These are phyloP conservation scores for Notodonta ziczac DNA, from an alignment of 2,888 invertebrate genomes.

Conservation along the genomic window DNA sequence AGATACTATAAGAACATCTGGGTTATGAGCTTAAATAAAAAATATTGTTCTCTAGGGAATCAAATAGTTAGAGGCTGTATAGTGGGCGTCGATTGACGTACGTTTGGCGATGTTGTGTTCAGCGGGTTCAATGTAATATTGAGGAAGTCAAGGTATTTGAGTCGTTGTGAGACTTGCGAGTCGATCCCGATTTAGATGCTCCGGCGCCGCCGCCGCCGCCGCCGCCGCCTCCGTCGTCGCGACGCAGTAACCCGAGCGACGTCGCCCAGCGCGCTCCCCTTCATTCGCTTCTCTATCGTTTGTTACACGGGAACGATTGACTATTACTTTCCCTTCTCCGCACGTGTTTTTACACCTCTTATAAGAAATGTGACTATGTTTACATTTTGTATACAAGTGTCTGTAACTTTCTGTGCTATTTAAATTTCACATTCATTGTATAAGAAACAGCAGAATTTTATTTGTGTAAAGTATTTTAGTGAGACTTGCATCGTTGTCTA, in stretches of 20 bases:
- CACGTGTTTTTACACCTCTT: conserved; percentile 30
- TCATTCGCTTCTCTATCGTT: conserved; percentile 51
- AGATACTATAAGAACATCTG: background rate
- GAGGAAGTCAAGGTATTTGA: conserved; percentile 85
- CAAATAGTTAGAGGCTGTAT: conserved; percentile 43
- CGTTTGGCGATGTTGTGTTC: conserved; percentile 76
- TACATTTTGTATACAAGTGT: conserved; percentile 30
- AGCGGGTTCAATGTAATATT: conserved; percentile 84
- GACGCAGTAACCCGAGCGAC: conserved; percentile 82
- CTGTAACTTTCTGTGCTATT: conserved; percentile 13
- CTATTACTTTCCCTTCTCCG: conserved; percentile 48
- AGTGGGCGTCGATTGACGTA: conserved; percentile 81
- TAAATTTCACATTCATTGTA: background rate
- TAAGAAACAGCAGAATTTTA: background rate
- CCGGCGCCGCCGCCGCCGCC: conserved; percentile 76
- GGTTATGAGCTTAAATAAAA: background rate
- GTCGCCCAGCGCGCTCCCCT: conserved; percentile 77
- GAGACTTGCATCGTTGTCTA: conserved; percentile 2
- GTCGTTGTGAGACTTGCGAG: conserved; percentile 81
- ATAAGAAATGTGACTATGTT: conserved; percentile 36
- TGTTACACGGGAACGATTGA: conserved; percentile 56
- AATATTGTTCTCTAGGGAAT: conserved; percentile 8
- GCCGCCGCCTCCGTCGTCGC: conserved; percentile 68
- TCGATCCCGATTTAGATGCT: conserved; percentile 84
- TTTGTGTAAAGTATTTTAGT: conserved; percentile 2